A percentile compares a stretch with the other conserved stretches of the same genome.
Evolutionary conservation across 2,888 invertebrate species (phyloP).

Genomic region (Tachystola acroxantha): DNA sequence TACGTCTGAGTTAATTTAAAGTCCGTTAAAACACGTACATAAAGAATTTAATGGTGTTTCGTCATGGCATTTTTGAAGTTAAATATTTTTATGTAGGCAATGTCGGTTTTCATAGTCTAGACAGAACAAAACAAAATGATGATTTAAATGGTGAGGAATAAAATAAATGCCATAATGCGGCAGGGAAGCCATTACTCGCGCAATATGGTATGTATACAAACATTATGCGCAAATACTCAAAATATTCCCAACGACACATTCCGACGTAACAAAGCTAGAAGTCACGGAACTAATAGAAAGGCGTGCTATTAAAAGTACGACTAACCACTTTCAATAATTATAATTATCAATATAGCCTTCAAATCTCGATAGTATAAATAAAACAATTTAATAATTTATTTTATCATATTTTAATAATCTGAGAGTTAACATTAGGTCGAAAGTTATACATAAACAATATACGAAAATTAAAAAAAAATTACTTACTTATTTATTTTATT

Average conservation of each 20-base stretch:
- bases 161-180: slow-evolving; percentile 29
- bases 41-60: slow-evolving; percentile 5
- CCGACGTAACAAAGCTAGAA: slow-evolving; percentile 54
- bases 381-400: too few species aligned
- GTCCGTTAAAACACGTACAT: slow-evolving; percentile 2
- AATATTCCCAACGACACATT: slow-evolving; percentile 61
- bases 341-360: too few species aligned
- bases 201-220: slow-evolving; percentile 48
- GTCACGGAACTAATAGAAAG: slow-evolving; percentile 59
- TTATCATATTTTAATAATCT: too few species aligned
- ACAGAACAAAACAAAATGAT: slow-evolving; percentile 1
- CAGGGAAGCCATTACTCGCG: slow-evolving; percentile 38
- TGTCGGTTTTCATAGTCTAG: slow-evolving; percentile 3
- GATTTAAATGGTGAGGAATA: neutral
- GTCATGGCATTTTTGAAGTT: slow-evolving; percentile 5
- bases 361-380: too few species aligned
- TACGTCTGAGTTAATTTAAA: slow-evolving; percentile 19
- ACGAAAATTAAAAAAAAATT: too few species aligned
- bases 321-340: too few species aligned
- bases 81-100: too few species aligned
- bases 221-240: slow-evolving; percentile 64
- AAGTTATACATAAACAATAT: too few species aligned
- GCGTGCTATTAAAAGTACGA: slow-evolving; percentile 23
- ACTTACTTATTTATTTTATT: too few species aligned
- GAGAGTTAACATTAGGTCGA: too few species aligned